Percentiles rank a stretch among this genome's conserved stretches.
Conservation (phyloP, 2,797 vertebrate species). For the Molossus molossus region DNA sequence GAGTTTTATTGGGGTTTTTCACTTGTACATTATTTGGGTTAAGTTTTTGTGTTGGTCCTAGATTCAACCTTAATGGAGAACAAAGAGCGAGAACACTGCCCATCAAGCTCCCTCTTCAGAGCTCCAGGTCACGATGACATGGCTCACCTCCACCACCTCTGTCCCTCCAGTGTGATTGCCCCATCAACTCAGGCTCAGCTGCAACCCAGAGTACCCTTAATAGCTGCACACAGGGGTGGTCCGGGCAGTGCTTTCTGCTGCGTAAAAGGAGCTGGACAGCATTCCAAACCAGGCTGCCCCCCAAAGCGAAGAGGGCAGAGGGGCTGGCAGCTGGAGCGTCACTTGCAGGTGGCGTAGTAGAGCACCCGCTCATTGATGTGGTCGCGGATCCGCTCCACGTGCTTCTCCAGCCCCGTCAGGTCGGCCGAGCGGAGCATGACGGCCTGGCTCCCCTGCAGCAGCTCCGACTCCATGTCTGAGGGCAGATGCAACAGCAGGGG, state of each 20-base stretch:
- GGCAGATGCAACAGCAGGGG: slow-evolving; percentile 55
- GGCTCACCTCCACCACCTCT: neutral
- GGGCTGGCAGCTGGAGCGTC: slow-evolving; percentile 13
- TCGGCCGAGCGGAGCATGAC: slow-evolving; percentile 88
- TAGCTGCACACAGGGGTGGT: neutral
- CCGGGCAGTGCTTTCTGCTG: no score
- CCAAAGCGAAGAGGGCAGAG: neutral
- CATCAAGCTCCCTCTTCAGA: neutral
- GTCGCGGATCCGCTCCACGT: slow-evolving; percentile 89
- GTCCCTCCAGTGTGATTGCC: neutral
- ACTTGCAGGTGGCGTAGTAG: slow-evolving; percentile 90
- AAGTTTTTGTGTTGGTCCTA: neutral
- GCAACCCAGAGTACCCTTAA: neutral
- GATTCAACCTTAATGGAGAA: neutral
- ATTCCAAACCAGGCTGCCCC: neutral
- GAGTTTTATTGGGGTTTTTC: slow-evolving; percentile 69
- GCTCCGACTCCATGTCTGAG: slow-evolving; percentile 92
- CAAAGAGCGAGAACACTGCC: neutral
- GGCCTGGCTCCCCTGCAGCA: slow-evolving; percentile 89
- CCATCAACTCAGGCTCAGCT: neutral
- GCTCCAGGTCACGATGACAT: neutral
- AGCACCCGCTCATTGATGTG: slow-evolving; percentile 88
- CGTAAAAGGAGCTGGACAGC: neutral
- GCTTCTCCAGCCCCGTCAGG: slow-evolving; percentile 91
- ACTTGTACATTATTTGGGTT: neutral